These are phyloP conservation scores for Caenorhabditis brenneri DNA, from an alignment of 1,140 invertebrate species.

Conservation along the genomic window DNA sequence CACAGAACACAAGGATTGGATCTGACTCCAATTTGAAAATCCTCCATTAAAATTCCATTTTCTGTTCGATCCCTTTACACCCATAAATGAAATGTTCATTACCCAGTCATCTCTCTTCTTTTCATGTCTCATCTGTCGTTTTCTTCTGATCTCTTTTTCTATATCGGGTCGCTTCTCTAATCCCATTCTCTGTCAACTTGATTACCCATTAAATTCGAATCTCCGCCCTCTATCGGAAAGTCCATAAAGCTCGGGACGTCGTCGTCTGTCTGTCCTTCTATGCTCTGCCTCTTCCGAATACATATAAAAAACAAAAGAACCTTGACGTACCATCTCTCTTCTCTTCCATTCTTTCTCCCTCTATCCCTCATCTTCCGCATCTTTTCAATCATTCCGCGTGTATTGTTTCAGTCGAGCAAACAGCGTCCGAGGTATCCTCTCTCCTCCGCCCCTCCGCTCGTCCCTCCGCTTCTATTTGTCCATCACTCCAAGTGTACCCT, in stretches of 20 bases:
- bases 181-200: background rate
- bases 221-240: background rate
- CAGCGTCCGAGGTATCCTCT: background rate
- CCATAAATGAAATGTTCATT: conserved; percentile 14
- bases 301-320: background rate
- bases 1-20: no score
- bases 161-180: background rate
- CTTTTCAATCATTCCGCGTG: conserved; percentile 17
- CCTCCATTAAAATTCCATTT: background rate
- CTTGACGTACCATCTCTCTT: conserved; percentile 5
- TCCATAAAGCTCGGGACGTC: conserved; percentile 16
- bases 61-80: background rate
- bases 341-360: background rate
- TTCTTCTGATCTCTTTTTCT: background rate
- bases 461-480: background rate
- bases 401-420: conserved; percentile 37
- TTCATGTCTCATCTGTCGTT: background rate
- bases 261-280: background rate
- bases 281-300: background rate
- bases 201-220: conserved; percentile 41
- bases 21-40: background rate
- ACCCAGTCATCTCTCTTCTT: background rate
- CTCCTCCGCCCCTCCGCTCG: background rate
- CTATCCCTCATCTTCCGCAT: background rate
- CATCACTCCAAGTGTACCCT: background rate